Evolutionary conservation across 2,113 vertebrate species (phyloP).

Genomic region (Myrmecobius fasciatus): DNA sequence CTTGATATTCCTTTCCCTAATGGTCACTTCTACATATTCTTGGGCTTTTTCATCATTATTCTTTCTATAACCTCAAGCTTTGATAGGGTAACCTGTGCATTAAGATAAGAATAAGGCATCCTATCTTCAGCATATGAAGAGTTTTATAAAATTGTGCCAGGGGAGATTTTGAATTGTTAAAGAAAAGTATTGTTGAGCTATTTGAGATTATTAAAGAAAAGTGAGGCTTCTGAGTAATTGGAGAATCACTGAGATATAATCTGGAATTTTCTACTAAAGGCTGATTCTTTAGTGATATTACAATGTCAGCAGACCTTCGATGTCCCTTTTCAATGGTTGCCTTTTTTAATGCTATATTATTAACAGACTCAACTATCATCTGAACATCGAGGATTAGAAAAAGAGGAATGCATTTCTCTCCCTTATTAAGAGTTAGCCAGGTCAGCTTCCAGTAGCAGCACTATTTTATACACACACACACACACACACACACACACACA

Average conservation of each 20-base stretch:
- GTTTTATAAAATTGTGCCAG: neutral
- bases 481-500: too few relatives aligned
- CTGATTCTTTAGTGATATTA: neutral
- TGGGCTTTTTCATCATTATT: neutral
- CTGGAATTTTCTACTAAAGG: neutral
- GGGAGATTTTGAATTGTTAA: neutral
- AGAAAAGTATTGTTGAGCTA: neutral
- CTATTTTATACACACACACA: neutral
- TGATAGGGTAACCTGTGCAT: neutral
- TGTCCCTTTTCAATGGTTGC: neutral
- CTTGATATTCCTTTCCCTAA: neutral
- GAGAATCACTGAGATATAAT: neutral
- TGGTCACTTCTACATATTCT: neutral
- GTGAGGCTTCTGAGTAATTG: neutral
- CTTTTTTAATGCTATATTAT: neutral
- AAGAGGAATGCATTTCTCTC: neutral
- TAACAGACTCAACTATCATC: neutral
- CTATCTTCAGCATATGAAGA: neutral
- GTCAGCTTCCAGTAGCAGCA: neutral
- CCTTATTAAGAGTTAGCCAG: neutral
- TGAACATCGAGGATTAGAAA: neutral
- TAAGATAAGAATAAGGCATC: neutral
- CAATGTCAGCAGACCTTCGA: neutral
- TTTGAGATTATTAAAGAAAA: neutral
- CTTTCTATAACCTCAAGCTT: neutral